Conservation (phyloP, 2,797 vertebrate genomes). For the Pelodytes ibericus region DNA sequence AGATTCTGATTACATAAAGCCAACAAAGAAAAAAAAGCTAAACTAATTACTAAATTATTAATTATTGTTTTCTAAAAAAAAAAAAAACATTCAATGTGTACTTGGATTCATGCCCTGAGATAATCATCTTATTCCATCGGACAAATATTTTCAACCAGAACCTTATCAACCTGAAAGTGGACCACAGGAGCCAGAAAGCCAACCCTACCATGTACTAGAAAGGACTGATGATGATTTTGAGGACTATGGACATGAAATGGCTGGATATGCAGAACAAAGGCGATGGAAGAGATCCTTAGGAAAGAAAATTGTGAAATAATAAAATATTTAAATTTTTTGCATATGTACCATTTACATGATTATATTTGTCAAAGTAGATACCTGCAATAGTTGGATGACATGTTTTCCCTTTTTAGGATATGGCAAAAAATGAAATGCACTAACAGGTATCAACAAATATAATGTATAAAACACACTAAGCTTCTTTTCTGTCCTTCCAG, state of each 20-base stretch:
- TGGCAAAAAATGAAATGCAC: conserved; percentile 29
- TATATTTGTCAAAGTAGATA: conserved; percentile 65
- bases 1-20: not conserved
- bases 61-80: conserved; percentile 38
- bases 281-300: conserved; percentile 84
- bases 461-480: no score
- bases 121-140: conserved; percentile 84
- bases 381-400: conserved; percentile 45
- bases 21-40: not conserved
- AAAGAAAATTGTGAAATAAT: conserved; percentile 71
- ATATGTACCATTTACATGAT: conserved; percentile 61
- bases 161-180: conserved; percentile 78
- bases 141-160: conserved; percentile 91
- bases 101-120: conserved; percentile 72
- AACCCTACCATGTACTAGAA: conserved; percentile 79
- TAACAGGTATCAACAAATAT: conserved; percentile 58
- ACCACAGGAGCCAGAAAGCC: conserved; percentile 83
- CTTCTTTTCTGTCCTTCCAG: no score
- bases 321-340: conserved; percentile 59
- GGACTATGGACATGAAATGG: conserved; percentile 83
- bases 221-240: conserved; percentile 80
- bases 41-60: not conserved
- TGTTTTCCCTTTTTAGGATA: conserved; percentile 51
- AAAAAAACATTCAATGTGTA: conserved; percentile 65
- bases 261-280: conserved; percentile 71